These are phyloP conservation scores for Drosophila cardini DNA, from an alignment of 1,140 invertebrate genomes.

Conservation along the genomic window DNA sequence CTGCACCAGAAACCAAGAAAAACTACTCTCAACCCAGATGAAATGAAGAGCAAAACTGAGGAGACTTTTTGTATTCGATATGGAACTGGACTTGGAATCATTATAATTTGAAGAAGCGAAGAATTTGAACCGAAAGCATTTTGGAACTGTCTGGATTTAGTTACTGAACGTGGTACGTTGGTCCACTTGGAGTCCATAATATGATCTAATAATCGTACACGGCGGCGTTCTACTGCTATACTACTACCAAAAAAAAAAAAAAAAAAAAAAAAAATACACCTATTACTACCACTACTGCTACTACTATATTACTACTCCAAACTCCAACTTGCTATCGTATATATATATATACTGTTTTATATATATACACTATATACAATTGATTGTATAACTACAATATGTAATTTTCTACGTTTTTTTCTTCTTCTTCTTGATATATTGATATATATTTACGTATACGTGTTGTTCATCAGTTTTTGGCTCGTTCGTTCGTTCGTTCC, in stretches of 20 bases:
- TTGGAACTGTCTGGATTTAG: constrained; percentile 24
- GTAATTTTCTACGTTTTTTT: constrained; percentile 78
- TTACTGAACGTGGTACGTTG: constrained; percentile 48
- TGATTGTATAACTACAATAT: constrained; percentile 56
- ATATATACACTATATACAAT: constrained; percentile 6
- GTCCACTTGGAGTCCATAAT: constrained; percentile 26
- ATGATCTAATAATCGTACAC: constrained; percentile 34
- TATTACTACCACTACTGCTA: constrained; percentile 49
- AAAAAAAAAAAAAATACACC: not conserved
- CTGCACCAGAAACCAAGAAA: constrained; percentile 22
- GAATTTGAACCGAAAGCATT: constrained; percentile 19
- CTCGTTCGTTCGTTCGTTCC: constrained; percentile 75
- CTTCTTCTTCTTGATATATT: constrained; percentile 62
- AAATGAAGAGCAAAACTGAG: constrained; percentile 25
- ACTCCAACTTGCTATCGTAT: constrained; percentile 58
- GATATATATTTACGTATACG: constrained; percentile 58
- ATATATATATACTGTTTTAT: constrained; percentile 11
- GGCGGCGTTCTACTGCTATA: constrained; percentile 42
- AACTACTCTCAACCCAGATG: constrained; percentile 14
- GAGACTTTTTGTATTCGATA: not conserved
- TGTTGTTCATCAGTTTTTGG: constrained; percentile 77
- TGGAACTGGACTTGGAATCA: constrained; percentile 16
- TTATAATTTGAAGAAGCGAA: constrained; percentile 2
- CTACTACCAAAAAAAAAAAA: constrained; percentile 27
- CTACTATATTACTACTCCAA: constrained; percentile 53